phyloP scores from a whole-genome alignment of 2,888 invertebrate genomes.

The Rotaria sp. region DNA sequence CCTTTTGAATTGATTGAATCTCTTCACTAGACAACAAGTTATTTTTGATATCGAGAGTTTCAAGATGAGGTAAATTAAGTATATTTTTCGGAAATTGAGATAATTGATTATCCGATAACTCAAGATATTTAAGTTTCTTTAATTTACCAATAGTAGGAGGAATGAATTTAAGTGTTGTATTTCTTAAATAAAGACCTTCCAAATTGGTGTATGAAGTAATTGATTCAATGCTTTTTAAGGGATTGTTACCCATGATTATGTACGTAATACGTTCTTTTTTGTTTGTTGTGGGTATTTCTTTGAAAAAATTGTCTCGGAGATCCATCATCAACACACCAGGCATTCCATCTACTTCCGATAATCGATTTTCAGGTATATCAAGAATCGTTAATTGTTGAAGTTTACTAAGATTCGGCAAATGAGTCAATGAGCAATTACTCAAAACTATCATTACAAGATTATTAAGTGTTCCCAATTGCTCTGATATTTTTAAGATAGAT shows the following conservation, averaged over 20 bases:
- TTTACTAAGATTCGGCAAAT: background rate
- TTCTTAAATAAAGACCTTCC: background rate
- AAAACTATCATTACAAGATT: background rate
- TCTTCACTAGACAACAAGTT: no score
- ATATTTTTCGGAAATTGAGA: background rate
- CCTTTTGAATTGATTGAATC: no score
- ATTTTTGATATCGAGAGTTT: no score
- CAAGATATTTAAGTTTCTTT: background rate
- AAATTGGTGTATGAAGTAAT: background rate
- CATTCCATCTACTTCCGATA: background rate
- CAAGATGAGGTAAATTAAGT: background rate
- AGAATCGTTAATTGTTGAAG: background rate
- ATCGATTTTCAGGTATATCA: background rate
- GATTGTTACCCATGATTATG: background rate
- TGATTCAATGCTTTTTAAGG: background rate
- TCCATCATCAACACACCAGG: background rate
- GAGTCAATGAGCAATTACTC: background rate
- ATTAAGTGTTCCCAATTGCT: background rate
- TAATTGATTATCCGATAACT: background rate
- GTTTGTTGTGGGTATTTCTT: background rate
- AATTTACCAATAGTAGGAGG: background rate
- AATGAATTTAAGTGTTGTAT: background rate
- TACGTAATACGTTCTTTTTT: no score
- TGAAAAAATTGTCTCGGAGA: background rate
- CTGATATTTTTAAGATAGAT: background rate